Evolutionary conservation across 2,888 invertebrate genomes (phyloP).

Genomic region (Candidula unifasciata): DNA sequence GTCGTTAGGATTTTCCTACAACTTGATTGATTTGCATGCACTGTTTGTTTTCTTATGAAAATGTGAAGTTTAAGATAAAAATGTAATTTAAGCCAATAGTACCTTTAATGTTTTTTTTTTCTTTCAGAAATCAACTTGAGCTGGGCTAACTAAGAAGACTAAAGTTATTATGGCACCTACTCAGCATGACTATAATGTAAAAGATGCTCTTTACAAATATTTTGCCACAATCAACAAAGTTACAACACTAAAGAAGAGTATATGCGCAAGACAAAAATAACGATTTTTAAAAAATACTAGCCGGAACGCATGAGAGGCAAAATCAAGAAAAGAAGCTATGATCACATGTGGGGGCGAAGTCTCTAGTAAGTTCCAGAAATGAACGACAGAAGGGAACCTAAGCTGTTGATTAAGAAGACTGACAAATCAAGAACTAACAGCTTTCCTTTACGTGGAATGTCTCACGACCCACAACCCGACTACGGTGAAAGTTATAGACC

Average conservation of each 20-base stretch:
- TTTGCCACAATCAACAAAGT: neutral
- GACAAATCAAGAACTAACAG: neutral
- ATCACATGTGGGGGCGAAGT: neutral
- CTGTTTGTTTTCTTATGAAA: no score
- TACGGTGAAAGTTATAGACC: neutral
- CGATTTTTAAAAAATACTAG: neutral
- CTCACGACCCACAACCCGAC: neutral
- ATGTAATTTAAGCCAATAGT: no score
- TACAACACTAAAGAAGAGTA: neutral
- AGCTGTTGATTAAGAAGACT: neutral
- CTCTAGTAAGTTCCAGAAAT: neutral
- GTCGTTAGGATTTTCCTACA: no score
- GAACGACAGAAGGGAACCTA: neutral
- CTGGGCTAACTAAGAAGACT: no score
- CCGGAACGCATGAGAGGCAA: neutral
- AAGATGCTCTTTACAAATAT: neutral
- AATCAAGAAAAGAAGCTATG: neutral
- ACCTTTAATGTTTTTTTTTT: neutral
- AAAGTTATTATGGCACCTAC: no score
- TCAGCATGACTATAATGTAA: neutral
- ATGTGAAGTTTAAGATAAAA: no score
- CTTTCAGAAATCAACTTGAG: neutral
- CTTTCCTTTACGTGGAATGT: neutral
- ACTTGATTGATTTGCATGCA: no score
- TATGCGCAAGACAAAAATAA: neutral